A percentile compares a stretch with the other conserved stretches of the same genome.
phyloP scores from a whole-genome alignment of 2,888 invertebrate genomes.

The Eretmocerus hayati region DNA sequence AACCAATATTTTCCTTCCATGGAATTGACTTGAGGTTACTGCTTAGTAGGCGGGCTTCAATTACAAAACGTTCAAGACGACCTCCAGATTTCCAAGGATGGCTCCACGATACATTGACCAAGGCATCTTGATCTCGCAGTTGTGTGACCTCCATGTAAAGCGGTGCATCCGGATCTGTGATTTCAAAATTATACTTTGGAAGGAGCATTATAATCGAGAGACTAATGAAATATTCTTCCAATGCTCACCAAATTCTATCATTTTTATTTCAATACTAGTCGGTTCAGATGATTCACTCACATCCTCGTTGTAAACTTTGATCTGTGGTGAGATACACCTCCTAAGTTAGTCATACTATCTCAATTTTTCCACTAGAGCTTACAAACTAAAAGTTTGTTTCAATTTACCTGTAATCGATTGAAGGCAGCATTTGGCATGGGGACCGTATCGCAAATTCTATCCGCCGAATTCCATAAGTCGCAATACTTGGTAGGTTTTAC shows the following conservation, averaged over 20 bases:
- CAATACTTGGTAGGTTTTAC: conserved; percentile 1
- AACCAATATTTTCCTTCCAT: not conserved
- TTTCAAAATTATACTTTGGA: too few species aligned
- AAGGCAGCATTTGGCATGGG: not conserved
- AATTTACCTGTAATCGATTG: conserved; percentile 7
- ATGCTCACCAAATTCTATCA: conserved; percentile 9
- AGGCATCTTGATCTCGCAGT: not conserved
- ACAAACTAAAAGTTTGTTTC: not conserved
- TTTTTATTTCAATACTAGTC: not conserved
- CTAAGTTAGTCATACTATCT: too few species aligned
- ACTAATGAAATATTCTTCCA: too few species aligned
- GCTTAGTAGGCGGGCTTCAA: not conserved
- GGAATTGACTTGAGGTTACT: conserved; percentile 2
- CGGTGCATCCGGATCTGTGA: conserved; percentile 20
- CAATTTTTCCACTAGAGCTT: too few species aligned
- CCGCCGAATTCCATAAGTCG: not conserved
- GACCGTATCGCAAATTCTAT: conserved; percentile 4
- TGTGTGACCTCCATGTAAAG: conserved; percentile 1
- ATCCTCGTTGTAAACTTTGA: conserved; percentile 25
- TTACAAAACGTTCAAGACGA: conserved; percentile 20
- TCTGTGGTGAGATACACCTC: too few species aligned
- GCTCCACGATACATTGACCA: conserved; percentile 23
- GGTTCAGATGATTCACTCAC: conserved; percentile 15
- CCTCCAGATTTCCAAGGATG: conserved; percentile 28
- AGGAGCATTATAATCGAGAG: too few species aligned